These are phyloP conservation scores for Phasia obesa DNA, from an alignment of 2,888 invertebrate genomes.

Conservation along the genomic window DNA sequence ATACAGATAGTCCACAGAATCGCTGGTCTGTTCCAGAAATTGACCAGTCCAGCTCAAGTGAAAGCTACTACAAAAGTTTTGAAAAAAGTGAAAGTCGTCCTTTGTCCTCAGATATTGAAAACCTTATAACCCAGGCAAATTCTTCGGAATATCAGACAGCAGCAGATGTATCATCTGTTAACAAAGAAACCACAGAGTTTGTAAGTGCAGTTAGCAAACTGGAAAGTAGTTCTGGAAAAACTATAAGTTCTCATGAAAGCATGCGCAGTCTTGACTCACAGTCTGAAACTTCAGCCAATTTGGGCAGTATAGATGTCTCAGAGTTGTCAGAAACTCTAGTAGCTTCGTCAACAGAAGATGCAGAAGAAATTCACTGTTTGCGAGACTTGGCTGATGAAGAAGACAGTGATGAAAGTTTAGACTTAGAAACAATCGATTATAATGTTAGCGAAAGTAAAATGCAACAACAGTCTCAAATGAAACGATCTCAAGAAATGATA, in stretches of 20 bases:
- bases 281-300: constrained; percentile 91
- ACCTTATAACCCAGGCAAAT: constrained; percentile 88
- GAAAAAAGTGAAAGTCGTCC: constrained; percentile 91
- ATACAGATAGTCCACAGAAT: constrained; percentile 84
- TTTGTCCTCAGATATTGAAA: constrained; percentile 93
- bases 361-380: constrained; percentile 84
- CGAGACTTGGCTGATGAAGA: constrained; percentile 84
- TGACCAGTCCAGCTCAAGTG: constrained; percentile 94
- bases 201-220: constrained; percentile 93
- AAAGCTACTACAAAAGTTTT: constrained; percentile 94
- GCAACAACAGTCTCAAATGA: constrained; percentile 88
- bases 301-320: constrained; percentile 94
- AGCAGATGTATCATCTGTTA: constrained; percentile 89
- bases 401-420: constrained; percentile 83
- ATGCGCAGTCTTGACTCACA: constrained; percentile 93
- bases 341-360: constrained; percentile 91
- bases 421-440: constrained; percentile 72
- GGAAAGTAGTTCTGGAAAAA: constrained; percentile 80
- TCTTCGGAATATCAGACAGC: constrained; percentile 95
- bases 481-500: constrained; percentile 94
- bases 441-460: constrained; percentile 83
- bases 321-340: constrained; percentile 96
- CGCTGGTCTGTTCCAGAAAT: constrained; percentile 90
- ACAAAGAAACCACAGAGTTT: constrained; percentile 92
- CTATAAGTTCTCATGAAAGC: constrained; percentile 91